Conservation (phyloP, 1,140 invertebrate genomes). For the Micrasema minimum region DNA sequence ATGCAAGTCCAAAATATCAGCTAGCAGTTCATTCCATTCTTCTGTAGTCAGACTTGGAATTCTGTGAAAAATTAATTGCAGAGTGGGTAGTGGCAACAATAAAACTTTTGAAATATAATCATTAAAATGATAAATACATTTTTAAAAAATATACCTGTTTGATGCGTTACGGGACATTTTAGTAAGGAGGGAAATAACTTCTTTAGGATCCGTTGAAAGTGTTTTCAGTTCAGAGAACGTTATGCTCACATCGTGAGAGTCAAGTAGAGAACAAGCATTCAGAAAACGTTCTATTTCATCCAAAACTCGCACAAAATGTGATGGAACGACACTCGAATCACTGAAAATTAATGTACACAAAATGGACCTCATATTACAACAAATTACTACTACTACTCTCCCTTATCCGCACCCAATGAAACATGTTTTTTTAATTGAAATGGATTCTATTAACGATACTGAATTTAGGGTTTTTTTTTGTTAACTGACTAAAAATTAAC, state of each 20-base stretch:
- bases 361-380: too few species aligned
- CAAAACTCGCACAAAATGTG: slow-evolving; percentile 57
- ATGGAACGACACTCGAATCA: slow-evolving; percentile 60
- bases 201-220: slow-evolving; percentile 63
- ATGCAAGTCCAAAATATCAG: slow-evolving; percentile 49
- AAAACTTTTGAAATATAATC: too few species aligned
- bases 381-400: too few species aligned
- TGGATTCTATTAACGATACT: too few species aligned
- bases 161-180: slow-evolving; percentile 67
- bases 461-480: too few species aligned
- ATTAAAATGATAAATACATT: slow-evolving; percentile 7
- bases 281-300: slow-evolving; percentile 64
- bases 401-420: too few species aligned
- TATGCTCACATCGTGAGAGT: slow-evolving; percentile 63
- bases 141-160: slow-evolving; percentile 60
- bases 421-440: too few species aligned
- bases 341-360: slow-evolving; percentile 52
- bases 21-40: slow-evolving; percentile 49
- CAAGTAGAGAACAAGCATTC: slow-evolving; percentile 62
- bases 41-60: slow-evolving; percentile 15
- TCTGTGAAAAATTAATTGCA: slow-evolving; percentile 18
- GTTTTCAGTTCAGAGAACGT: slow-evolving; percentile 62
- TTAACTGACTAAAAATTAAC: too few species aligned
- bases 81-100: too few species aligned
- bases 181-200: slow-evolving; percentile 65